Evolutionary conservation across 2,113 vertebrate genomes (phyloP).

Genomic region (Pteronura brasiliensis): DNA sequence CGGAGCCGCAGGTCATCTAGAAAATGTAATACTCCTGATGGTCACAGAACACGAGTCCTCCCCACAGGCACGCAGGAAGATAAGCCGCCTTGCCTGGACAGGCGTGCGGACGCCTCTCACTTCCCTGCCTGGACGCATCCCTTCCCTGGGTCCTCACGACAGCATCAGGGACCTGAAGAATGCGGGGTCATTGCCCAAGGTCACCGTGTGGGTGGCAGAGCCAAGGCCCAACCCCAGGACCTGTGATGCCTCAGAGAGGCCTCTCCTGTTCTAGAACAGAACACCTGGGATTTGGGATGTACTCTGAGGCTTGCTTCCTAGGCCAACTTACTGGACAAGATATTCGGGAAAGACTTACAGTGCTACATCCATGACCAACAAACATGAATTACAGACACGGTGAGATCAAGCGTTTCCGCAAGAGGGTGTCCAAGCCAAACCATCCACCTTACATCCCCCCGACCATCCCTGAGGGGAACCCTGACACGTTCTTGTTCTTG

Average conservation of each 20-base stretch:
- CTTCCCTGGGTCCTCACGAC: not conserved
- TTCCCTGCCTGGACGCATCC: not conserved
- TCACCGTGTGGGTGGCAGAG: not conserved
- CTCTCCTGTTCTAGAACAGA: not conserved
- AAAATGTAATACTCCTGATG: not conserved
- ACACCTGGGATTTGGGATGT: accelerated
- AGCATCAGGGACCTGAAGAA: no score
- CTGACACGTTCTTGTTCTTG: no score
- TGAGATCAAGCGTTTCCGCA: not conserved
- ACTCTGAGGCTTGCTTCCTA: no score
- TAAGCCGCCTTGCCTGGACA: accelerated
- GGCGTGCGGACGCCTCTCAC: not conserved
- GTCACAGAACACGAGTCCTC: not conserved
- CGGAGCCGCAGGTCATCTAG: accelerated
- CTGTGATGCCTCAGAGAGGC: not conserved
- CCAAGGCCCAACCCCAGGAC: not conserved
- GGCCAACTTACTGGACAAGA: not conserved
- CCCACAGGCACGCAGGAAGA: not conserved
- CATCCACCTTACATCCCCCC: no score
- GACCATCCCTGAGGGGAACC: not conserved
- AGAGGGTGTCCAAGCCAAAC: not conserved
- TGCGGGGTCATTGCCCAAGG: not conserved
- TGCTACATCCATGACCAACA: no score
- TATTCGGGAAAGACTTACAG: not conserved
- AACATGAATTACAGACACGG: not conserved